Base-by-base conservation (phyloP, 2,888 invertebrate species). In the Pollenia angustigena region DNA sequence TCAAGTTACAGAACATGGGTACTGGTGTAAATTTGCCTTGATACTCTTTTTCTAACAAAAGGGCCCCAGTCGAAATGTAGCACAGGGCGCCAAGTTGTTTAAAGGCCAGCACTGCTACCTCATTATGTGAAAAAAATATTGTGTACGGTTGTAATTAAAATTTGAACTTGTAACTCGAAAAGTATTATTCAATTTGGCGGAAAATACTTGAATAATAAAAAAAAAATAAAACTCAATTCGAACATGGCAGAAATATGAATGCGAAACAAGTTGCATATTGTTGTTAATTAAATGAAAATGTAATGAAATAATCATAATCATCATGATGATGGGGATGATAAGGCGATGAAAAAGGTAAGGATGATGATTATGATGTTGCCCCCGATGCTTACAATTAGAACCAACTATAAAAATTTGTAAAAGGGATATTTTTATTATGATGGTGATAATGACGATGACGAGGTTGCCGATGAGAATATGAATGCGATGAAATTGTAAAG, bases 221-320 rank as follows among this genome's bases (percentile, higher is more conserved):
- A 64, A 76, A 66, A 66, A 44, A 72, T 71, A 64, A 76, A 66
- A 62, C 40, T 11, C 80, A 80, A 76, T 81, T 68, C 50, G 68
- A 84, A 68, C 71, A 72, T 81, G 81, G 72, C 76, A 81, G 76
- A 79, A 81, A 85, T 72, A 69, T 68, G 66, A 76, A 80, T 85
- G 74, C 54, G 60, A 79, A 80, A 80, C 79, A 85, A 72, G 80
- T 83, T 78, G 83, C 74, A 82, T 80, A 85, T 87, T 87, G 87
- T 87, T 84, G 83, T 87, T 87, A 87, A 87, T 87, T 87, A 87
- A 87, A 87, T 87, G 83, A 81, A 87, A 81, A 68, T 78, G 83
- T 87, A 76, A 87, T 87, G 81, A 83, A 87, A 87, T 84, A 87
- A 87, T 84, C 87, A 78, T 84, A 83, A 86, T 69, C 46, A 16